Percentiles rank a stretch among this genome's conserved stretches.
phyloP scores from a whole-genome alignment of 1,140 invertebrate species.

The Ericerus pela region DNA sequence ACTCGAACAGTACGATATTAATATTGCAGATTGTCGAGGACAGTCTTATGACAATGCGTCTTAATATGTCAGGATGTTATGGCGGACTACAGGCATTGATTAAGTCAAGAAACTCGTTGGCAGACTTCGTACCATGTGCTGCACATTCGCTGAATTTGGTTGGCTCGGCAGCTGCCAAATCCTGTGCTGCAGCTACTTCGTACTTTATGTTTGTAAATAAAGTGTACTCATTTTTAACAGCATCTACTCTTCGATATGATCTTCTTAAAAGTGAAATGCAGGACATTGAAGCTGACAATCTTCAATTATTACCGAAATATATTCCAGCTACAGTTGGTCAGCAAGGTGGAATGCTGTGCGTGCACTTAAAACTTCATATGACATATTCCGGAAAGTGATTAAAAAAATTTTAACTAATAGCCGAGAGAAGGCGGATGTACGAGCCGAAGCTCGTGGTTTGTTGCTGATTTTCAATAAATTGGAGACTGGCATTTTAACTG shows the following conservation, averaged over 20 bases:
- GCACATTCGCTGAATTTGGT: constrained; percentile 29
- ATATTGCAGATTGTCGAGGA: constrained; percentile 19
- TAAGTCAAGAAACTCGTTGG: constrained; percentile 20
- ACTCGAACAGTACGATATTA: constrained; percentile 8
- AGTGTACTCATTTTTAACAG: not conserved
- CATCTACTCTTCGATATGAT: not conserved
- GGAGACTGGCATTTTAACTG: constrained; percentile 16
- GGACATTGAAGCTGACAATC: not conserved
- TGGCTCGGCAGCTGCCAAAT: constrained; percentile 23
- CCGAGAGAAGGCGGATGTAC: not conserved
- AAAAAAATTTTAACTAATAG: constrained; percentile 11
- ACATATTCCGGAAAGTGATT: not conserved
- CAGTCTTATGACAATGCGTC: constrained; percentile 25
- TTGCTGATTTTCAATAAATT: constrained; percentile 12
- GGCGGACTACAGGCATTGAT: constrained; percentile 10
- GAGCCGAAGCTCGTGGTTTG: constrained; percentile 13
- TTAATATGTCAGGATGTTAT: constrained; percentile 14
- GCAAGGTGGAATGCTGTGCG: constrained; percentile 19
- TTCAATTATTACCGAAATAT: constrained; percentile 15
- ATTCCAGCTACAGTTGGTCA: constrained; percentile 21
- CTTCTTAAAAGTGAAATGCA: too few relatives aligned
- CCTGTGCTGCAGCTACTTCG: constrained; percentile 3
- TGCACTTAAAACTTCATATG: too few relatives aligned
- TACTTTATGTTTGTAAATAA: constrained; percentile 9
- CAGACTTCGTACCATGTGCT: constrained; percentile 26